These are phyloP conservation scores for Papilio demoleus DNA, from an alignment of 2,888 invertebrate species.

Conservation along the genomic window DNA sequence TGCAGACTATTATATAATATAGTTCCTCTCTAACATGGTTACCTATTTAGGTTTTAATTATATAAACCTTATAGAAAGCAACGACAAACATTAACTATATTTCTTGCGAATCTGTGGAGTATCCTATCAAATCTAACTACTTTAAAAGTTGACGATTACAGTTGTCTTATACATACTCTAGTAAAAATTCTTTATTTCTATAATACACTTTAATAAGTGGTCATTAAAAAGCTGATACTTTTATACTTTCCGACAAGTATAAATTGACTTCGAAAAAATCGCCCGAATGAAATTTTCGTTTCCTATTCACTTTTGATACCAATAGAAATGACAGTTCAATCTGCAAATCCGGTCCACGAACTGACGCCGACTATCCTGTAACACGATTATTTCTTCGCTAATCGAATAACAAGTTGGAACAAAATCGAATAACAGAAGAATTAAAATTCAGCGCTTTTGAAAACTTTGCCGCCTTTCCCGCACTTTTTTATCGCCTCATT, in stretches of 20 bases:
- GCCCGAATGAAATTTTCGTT: background rate
- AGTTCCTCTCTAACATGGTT: background rate
- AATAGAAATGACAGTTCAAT: slow-evolving; percentile 14
- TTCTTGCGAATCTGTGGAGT: background rate
- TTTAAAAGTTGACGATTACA: no score
- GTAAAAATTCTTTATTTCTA: no score
- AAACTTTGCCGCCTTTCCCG: background rate
- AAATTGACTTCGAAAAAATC: background rate
- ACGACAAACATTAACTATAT: background rate
- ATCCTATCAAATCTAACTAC: no score
- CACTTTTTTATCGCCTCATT: background rate
- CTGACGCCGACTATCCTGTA: slow-evolving; percentile 32
- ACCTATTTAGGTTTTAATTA: background rate
- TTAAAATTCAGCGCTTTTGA: slow-evolving; percentile 10
- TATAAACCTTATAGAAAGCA: no score
- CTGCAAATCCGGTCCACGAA: slow-evolving; percentile 4
- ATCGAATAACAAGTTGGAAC: slow-evolving; percentile 26
- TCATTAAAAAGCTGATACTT: no score
- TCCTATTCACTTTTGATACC: background rate
- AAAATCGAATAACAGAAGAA: slow-evolving; percentile 18
- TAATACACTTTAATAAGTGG: background rate
- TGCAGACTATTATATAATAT: background rate
- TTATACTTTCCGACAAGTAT: no score
- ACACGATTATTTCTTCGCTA: slow-evolving; percentile 22
- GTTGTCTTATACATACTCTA: no score